A percentile compares a stretch with the other conserved stretches of the same genome.
phyloP scores from a whole-genome alignment of 2,797 vertebrate species.

The Pitangus sulphuratus region DNA sequence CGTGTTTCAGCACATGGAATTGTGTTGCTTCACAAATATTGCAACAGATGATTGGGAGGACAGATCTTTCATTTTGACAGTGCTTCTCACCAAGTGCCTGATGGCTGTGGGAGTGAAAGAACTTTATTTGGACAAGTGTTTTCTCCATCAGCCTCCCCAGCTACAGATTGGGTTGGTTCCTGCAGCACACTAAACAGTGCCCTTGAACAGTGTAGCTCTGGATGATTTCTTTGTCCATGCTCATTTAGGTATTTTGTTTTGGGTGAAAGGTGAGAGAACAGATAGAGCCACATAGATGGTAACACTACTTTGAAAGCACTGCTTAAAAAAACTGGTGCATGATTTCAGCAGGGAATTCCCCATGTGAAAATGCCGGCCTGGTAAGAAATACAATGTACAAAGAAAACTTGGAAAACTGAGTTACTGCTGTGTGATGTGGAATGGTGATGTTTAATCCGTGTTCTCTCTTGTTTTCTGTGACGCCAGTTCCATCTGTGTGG shows the following conservation, averaged over 20 bases:
- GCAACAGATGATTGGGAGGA: neutral
- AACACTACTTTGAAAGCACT: neutral
- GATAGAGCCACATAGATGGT: neutral
- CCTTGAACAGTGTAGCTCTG: neutral
- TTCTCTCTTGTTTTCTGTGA: neutral
- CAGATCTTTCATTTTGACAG: neutral
- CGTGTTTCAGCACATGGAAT: neutral
- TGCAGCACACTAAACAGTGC: neutral
- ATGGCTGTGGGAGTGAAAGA: neutral
- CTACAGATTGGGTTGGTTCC: neutral
- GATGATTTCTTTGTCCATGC: neutral
- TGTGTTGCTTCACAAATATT: neutral
- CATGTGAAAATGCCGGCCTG: neutral
- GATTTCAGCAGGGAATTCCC: neutral
- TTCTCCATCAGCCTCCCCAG: neutral
- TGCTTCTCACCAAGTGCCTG: neutral
- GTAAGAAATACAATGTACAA: neutral
- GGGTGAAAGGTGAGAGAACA: neutral
- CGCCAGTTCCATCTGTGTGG: neutral
- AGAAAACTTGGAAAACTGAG: neutral
- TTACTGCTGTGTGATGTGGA: neutral
- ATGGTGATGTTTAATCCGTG: accelerated
- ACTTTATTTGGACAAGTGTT: neutral
- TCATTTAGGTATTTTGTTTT: neutral
- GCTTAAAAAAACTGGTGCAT: neutral